Evolutionary conservation across 2,113 vertebrate genomes (phyloP).

Genomic region (Centrocercus urophasianus): DNA sequence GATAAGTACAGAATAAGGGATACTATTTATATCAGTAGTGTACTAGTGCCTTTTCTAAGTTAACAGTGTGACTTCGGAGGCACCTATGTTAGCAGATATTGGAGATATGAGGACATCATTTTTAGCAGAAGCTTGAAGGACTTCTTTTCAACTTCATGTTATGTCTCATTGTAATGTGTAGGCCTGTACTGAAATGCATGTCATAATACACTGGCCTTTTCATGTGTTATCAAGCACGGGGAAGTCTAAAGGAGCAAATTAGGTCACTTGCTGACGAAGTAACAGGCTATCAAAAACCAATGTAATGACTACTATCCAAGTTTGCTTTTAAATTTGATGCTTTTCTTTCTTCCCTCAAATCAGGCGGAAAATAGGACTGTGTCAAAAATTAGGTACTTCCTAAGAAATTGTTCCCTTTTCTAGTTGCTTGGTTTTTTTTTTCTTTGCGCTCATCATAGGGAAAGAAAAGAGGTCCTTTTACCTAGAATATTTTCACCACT

Average conservation of each 20-base stretch:
- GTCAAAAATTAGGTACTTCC: constrained; percentile 58
- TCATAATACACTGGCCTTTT: constrained; percentile 61
- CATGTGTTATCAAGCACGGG: constrained; percentile 16
- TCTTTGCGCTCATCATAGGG: constrained; percentile 32
- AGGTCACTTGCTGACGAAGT: neutral
- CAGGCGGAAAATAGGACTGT: constrained; percentile 45
- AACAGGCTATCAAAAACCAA: constrained; percentile 47
- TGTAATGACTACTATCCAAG: constrained; percentile 59
- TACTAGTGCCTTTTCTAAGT: neutral
- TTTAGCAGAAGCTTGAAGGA: constrained; percentile 58
- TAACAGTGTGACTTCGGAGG: neutral
- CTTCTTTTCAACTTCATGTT: constrained; percentile 39
- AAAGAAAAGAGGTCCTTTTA: constrained; percentile 24
- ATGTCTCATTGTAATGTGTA: constrained; percentile 60
- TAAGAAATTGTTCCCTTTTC: constrained; percentile 39
- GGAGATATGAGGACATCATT: constrained; percentile 58
- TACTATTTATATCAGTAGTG: neutral
- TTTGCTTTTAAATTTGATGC: constrained; percentile 51
- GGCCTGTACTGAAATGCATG: constrained; percentile 49
- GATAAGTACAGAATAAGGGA: neutral
- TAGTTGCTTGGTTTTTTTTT: constrained; percentile 13
- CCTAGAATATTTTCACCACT: constrained; percentile 38
- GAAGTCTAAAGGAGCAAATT: constrained; percentile 6
- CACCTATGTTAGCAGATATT: neutral
- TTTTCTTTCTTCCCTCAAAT: constrained; percentile 29